Conservation (phyloP, 2,888 invertebrate genomes). For the Chloroclystis v-ata region DNA sequence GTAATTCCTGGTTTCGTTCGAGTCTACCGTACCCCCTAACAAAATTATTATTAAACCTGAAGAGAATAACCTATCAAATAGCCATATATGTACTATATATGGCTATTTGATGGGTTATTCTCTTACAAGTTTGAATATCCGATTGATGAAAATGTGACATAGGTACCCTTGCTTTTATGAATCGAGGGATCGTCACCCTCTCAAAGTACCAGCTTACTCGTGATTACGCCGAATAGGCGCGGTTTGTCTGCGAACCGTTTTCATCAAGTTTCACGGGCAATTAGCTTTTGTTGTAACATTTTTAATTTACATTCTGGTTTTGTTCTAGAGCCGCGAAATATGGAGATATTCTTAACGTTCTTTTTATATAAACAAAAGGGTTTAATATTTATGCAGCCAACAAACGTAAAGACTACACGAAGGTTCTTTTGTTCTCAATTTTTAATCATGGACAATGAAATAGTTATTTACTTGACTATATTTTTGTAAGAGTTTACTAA, state of each 20-base stretch:
- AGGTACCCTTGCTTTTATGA: not conserved
- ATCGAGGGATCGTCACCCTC: not conserved
- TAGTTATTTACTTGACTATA: too few species aligned
- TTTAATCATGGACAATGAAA: not conserved
- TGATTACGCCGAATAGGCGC: conserved; percentile 52
- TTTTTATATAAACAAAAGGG: conserved; percentile 12
- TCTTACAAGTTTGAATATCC: too few species aligned
- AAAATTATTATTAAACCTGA: too few species aligned
- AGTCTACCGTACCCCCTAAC: too few species aligned
- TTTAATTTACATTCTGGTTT: conserved; percentile 64
- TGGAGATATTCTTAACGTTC: conserved; percentile 45
- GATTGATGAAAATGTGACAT: too few species aligned
- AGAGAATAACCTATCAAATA: too few species aligned
- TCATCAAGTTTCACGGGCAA: conserved; percentile 56
- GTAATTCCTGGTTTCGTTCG: too few species aligned
- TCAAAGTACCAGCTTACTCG: conserved; percentile 37
- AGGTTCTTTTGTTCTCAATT: not conserved
- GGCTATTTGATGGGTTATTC: too few species aligned
- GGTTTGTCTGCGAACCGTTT: conserved; percentile 38
- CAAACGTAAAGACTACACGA: not conserved
- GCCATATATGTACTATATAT: too few species aligned
- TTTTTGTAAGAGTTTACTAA: too few species aligned
- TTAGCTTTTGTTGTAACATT: conserved; percentile 66
- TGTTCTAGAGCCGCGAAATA: conserved; percentile 47
- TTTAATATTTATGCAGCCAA: not conserved